Conservation (phyloP, 2,113 vertebrate genomes). For the Onychostoma macrolepis region DNA sequence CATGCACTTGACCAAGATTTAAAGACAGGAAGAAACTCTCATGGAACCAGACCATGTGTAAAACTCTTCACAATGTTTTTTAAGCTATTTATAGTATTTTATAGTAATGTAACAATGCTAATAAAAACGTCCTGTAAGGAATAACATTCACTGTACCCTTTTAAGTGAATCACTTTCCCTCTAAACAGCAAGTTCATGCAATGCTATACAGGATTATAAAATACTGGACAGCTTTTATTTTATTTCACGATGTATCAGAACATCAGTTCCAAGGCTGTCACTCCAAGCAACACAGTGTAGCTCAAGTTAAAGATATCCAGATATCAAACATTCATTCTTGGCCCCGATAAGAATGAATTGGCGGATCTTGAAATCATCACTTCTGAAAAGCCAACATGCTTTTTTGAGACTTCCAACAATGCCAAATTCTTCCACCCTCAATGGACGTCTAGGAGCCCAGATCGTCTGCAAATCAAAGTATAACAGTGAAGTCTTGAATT, state of each 20-base stretch:
- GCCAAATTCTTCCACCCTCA: constrained; percentile 7
- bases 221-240: background rate
- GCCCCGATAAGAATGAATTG: constrained; percentile 10
- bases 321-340: constrained; percentile 28
- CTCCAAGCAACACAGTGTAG: background rate
- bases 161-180: background rate
- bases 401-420: background rate
- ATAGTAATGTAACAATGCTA: background rate
- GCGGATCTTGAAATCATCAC: constrained; percentile 4
- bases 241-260: background rate
- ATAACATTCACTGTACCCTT: constrained; percentile 25
- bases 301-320: background rate
- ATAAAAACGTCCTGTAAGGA: background rate
- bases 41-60: constrained; percentile 5
- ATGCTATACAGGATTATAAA: background rate
- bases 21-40: background rate
- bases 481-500: constrained; percentile 25
- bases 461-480: background rate
- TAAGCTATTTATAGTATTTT: constrained; percentile 8
- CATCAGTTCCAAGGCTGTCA: background rate
- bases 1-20: constrained; percentile 5
- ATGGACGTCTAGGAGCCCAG: background rate
- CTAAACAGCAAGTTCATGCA: constrained; percentile 17
- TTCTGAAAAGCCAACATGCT: background rate
- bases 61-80: constrained; percentile 9